phyloP scores from a whole-genome alignment of 2,888 invertebrate genomes.

The Serripes groenlandicus region DNA sequence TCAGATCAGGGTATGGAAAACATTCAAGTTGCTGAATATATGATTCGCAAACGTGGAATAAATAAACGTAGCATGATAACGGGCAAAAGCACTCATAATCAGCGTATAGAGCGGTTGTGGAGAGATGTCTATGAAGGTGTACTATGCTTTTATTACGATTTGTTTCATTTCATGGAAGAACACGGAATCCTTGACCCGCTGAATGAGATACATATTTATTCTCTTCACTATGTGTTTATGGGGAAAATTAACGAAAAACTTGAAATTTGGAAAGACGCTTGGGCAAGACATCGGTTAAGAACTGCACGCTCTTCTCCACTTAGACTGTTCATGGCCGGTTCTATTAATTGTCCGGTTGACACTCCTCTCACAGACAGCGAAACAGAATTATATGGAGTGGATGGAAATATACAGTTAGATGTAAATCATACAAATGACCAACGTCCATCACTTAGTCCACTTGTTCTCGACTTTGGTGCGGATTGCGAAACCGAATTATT shows the following conservation, averaged over 20 bases:
- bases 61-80: slow-evolving; percentile 48
- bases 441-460: too few species aligned
- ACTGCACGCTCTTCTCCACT: slow-evolving; percentile 37
- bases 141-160: slow-evolving; percentile 39
- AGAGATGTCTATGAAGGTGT: slow-evolving; percentile 56
- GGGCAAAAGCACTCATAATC: slow-evolving; percentile 41
- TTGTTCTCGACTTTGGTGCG: too few species aligned
- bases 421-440: too few species aligned
- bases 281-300: slow-evolving; percentile 40
- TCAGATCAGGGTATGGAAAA: slow-evolving; percentile 52
- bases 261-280: slow-evolving; percentile 33
- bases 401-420: too few species aligned
- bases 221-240: slow-evolving; percentile 38
- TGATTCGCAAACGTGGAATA: slow-evolving; percentile 36
- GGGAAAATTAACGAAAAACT: slow-evolving; percentile 43
- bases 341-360: too few species aligned
- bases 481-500: too few species aligned
- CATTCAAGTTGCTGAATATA: slow-evolving; percentile 38
- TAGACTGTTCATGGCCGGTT: slow-evolving; percentile 17
- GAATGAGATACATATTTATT: slow-evolving; percentile 32
- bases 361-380: too few species aligned
- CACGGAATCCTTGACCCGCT: slow-evolving; percentile 30
- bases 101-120: slow-evolving; percentile 44
- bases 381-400: too few species aligned
- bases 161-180: slow-evolving; percentile 51